A percentile compares a stretch with the other conserved stretches of the same genome.
Evolutionary conservation across 1,140 invertebrate species (phyloP).

Genomic region (Meloidogyne hapla): DNA sequence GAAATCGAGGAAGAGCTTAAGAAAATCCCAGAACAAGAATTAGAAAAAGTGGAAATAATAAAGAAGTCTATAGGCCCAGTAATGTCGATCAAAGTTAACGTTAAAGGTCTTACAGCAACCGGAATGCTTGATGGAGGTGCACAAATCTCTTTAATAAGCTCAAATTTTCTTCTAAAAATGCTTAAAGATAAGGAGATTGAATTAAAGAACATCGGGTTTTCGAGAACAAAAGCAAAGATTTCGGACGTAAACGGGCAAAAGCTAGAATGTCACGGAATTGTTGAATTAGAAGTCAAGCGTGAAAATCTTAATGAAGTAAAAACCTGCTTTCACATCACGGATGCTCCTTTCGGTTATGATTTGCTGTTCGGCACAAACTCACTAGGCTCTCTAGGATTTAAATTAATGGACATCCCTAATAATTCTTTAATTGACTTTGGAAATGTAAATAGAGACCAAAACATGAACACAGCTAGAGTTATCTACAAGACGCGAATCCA

Average conservation of each 20-base stretch:
- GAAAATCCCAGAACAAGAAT: too few species aligned
- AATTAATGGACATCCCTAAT: neutral
- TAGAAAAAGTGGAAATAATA: too few species aligned
- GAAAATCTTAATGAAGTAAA: neutral
- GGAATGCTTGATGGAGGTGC: too few species aligned
- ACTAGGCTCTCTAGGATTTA: neutral
- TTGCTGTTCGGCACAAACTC: conserved; percentile 12
- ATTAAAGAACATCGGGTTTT: neutral
- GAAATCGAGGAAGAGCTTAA: too few species aligned
- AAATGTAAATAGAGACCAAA: neutral
- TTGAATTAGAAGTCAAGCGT: neutral
- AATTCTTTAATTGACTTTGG: conserved; percentile 8
- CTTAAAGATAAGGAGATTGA: neutral
- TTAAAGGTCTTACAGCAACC: too few species aligned
- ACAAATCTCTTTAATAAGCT: too few species aligned
- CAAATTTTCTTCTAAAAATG: too few species aligned
- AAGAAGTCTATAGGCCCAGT: too few species aligned
- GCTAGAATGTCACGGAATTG: conserved; percentile 1
- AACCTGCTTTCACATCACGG: neutral
- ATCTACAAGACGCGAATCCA: neutral
- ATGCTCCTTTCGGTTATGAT: conserved; percentile 10
- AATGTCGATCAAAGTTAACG: too few species aligned
- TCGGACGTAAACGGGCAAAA: conserved; percentile 7
- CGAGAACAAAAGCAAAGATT: neutral
- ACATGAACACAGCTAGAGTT: neutral